Base-by-base conservation (phyloP, 2,113 vertebrate species). In the Podarcis cretensis region DNA sequence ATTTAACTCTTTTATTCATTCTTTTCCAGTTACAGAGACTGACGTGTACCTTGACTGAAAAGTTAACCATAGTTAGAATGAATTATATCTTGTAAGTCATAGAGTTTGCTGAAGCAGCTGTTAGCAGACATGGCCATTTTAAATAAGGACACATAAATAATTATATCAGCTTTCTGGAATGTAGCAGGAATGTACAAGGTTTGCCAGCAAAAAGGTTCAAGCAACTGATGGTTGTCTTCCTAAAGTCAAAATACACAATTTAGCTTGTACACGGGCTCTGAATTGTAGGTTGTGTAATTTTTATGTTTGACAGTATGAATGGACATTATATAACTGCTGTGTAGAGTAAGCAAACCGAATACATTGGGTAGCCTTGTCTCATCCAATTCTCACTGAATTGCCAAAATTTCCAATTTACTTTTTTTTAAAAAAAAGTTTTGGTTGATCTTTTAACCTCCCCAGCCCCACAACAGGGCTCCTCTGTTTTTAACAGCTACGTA, bases 131-230 rank as follows among this genome's bases (percentile, higher is more conserved):
- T 87, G 77, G 6, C 89, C 66, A 68, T 84, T 81, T 83, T 54
- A 91, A 80, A 37, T 87, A 23, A 78, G 66, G 20, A 73, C 48
- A 87, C 59, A 54, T 83, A 57, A 87, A 85, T 84, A 66, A 75
- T 92, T 92, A 75, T 40, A 86, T 90, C 87, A 91, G 0, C 25
- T 91, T 71, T 59, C 65, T 75, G 83, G 91, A 95, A 84, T 79
- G 85, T 0, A 0, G 76, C 84, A 48, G n/a, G 79, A 85, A 91
- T 54, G 48, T 93, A 92, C 86, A 63, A 63, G 1, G 9, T 65
- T 23, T 68, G 25, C 37, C 63, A 79, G 32, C 63, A 65, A 13
- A 25, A 77, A 86, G 20, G 27, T 57, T 54, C 40, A 78, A 78
- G 35, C 6, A 81, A 21, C 9, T n/a, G 25, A n/a, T 21, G 16